These are phyloP conservation scores for Maniola hyperantus DNA, from an alignment of 2,888 invertebrate species.

Conservation along the genomic window DNA sequence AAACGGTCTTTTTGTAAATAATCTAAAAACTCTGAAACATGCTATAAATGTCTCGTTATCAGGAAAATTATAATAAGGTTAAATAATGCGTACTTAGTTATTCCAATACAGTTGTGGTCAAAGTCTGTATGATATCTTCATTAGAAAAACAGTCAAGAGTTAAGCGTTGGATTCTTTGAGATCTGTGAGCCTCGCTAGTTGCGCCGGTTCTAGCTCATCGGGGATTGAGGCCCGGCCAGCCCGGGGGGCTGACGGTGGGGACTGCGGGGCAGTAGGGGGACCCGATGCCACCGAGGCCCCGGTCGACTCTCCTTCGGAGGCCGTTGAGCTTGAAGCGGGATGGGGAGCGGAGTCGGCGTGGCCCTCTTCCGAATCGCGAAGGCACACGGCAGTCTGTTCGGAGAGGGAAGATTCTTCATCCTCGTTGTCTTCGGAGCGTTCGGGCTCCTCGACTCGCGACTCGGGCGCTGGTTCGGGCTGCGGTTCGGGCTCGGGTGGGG, in stretches of 20 bases:
- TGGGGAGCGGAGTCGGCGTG: conserved; percentile 82
- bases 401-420: conserved; percentile 77
- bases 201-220: conserved; percentile 94
- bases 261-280: conserved; percentile 79
- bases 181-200: conserved; percentile 92
- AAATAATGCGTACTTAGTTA: conserved; percentile 17
- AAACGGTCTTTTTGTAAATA: conserved; percentile 43
- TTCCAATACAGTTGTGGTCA: conserved; percentile 21
- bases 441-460: conserved; percentile 46
- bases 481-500: conserved; percentile 79
- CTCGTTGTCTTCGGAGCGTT: conserved; percentile 57
- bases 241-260: conserved; percentile 86
- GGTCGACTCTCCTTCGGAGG: conserved; percentile 85
- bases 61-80: conserved; percentile 26
- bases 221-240: conserved; percentile 93
- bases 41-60: conserved; percentile 4
- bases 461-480: conserved; percentile 57
- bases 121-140: conserved; percentile 14
- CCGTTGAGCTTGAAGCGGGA: conserved; percentile 85
- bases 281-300: conserved; percentile 83
- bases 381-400: conserved; percentile 75
- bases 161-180: conserved; percentile 96
- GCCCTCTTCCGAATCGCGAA: conserved; percentile 77
- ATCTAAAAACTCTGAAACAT: conserved; percentile 9
- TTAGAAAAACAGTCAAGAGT: conserved; percentile 43